Percentiles rank a stretch among this genome's conserved stretches.
phyloP scores from a whole-genome alignment of 2,888 invertebrate genomes.

The Lepidochrysops patricia region DNA sequence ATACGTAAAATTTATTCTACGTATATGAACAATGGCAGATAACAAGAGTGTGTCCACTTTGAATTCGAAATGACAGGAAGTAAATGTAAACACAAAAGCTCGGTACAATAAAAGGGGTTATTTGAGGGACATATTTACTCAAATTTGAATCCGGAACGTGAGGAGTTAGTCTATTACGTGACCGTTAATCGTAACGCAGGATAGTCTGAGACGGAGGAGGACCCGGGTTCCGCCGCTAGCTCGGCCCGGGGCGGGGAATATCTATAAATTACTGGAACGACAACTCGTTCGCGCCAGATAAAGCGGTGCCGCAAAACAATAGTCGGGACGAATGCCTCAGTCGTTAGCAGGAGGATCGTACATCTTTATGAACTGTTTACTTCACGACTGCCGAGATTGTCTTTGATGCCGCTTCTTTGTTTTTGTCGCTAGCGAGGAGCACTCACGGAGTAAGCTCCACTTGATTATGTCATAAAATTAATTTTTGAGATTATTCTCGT shows the following conservation, averaged over 20 bases:
- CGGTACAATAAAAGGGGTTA: slow-evolving; percentile 46
- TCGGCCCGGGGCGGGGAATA: slow-evolving; percentile 60
- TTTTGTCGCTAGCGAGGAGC: slow-evolving; percentile 2
- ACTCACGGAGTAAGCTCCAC: slow-evolving; percentile 6
- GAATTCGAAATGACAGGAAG: slow-evolving; percentile 45
- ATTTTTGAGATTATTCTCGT: not conserved
- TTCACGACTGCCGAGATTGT: slow-evolving; percentile 43
- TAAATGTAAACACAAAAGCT: slow-evolving; percentile 46
- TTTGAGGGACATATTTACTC: slow-evolving; percentile 53
- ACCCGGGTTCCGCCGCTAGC: slow-evolving; percentile 49
- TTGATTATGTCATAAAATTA: slow-evolving; percentile 10
- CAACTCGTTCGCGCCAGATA: slow-evolving; percentile 69
- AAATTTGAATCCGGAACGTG: slow-evolving; percentile 62
- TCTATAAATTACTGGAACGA: slow-evolving; percentile 71
- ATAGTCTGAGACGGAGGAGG: slow-evolving; percentile 36
- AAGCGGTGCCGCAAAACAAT: slow-evolving; percentile 69
- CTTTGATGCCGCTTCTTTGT: slow-evolving; percentile 20
- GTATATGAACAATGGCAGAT: slow-evolving; percentile 37
- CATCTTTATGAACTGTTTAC: slow-evolving; percentile 64
- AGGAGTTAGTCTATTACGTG: slow-evolving; percentile 60
- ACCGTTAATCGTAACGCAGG: slow-evolving; percentile 59
- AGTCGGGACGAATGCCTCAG: slow-evolving; percentile 57
- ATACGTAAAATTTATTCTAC: slow-evolving; percentile 17
- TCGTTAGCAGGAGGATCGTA: slow-evolving; percentile 57
- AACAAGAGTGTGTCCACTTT: slow-evolving; percentile 38